These are phyloP conservation scores for Euthynnus affinis DNA, from an alignment of 2,797 vertebrate genomes.

Conservation along the genomic window DNA sequence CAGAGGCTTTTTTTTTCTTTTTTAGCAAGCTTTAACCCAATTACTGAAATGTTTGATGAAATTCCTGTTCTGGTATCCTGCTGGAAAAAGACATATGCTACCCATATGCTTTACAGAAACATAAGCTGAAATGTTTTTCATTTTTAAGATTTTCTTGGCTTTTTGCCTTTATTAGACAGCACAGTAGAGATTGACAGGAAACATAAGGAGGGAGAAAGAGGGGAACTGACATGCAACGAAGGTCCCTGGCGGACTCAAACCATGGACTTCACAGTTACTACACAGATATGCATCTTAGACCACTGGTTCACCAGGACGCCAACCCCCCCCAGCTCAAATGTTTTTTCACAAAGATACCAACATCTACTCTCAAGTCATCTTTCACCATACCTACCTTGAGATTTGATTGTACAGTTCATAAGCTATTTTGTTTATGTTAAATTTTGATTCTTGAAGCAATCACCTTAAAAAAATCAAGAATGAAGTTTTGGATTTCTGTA, in stretches of 20 bases:
- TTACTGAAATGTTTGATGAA: slow-evolving; percentile 76
- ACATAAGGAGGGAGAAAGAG: slow-evolving; percentile 26
- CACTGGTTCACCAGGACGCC: slow-evolving; percentile 15
- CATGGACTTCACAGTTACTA: slow-evolving; percentile 26
- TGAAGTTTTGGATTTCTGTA: slow-evolving; percentile 81
- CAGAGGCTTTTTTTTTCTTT: slow-evolving; percentile 58
- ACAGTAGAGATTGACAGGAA: slow-evolving; percentile 48
- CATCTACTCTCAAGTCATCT: slow-evolving; percentile 60
- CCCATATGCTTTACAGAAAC: slow-evolving; percentile 76
- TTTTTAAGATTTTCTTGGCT: slow-evolving; percentile 36
- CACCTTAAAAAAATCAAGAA: slow-evolving; percentile 70
- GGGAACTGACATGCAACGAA: slow-evolving; percentile 28
- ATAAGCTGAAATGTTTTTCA: slow-evolving; percentile 76
- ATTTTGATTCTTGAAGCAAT: slow-evolving; percentile 75
- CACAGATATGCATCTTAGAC: neutral
- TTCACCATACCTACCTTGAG: slow-evolving; percentile 73
- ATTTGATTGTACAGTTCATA: slow-evolving; percentile 88
- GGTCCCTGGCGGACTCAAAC: slow-evolving; percentile 41
- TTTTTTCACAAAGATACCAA: slow-evolving; percentile 55
- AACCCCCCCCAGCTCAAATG: slow-evolving; percentile 9
- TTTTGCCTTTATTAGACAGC: slow-evolving; percentile 36
- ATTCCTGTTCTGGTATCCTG: slow-evolving; percentile 71
- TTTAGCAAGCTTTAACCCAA: slow-evolving; percentile 76
- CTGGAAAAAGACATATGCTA: slow-evolving; percentile 75
- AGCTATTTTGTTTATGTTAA: slow-evolving; percentile 84